Evolutionary conservation across 2,113 vertebrate genomes (phyloP).

Genomic region (Mungos mungo): DNA sequence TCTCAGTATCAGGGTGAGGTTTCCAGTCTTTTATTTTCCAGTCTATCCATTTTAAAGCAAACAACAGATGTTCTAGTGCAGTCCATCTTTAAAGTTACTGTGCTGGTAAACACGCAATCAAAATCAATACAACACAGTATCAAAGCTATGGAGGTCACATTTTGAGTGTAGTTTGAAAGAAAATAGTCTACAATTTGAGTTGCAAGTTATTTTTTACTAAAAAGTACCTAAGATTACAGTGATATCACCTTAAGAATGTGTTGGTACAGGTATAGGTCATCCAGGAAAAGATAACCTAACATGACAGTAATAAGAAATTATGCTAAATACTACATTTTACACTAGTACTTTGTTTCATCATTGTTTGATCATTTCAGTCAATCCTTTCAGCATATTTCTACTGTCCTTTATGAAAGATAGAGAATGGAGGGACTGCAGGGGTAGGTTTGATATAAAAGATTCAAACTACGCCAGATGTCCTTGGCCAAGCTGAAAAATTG

Average conservation of each 20-base stretch:
- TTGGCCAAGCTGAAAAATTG: not conserved
- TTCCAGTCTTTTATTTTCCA: conserved; percentile 12
- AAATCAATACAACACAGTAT: not conserved
- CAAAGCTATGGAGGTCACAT: not conserved
- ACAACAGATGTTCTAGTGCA: not conserved
- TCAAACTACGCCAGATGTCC: not conserved
- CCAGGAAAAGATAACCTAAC: not conserved
- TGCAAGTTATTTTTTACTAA: conserved; percentile 12
- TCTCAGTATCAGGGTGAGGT: not conserved
- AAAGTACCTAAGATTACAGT: conserved; percentile 15
- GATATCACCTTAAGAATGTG: not conserved
- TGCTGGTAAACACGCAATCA: not conserved
- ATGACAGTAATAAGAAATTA: not conserved
- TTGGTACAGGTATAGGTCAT: not conserved
- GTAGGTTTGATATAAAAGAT: not conserved
- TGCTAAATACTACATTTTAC: not conserved
- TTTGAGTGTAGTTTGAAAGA: not conserved
- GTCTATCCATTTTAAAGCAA: conserved; percentile 5
- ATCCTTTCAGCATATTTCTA: not conserved
- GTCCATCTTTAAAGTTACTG: not conserved
- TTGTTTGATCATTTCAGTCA: not conserved
- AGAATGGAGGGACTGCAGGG: not conserved
- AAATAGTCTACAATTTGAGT: not conserved
- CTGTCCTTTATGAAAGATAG: not conserved
- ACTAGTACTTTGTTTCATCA: not conserved